Percentiles rank a stretch among this genome's conserved stretches.
These are phyloP conservation scores for Adelognathus sp. DNA, from an alignment of 2,888 invertebrate genomes.

Conservation along the genomic window DNA sequence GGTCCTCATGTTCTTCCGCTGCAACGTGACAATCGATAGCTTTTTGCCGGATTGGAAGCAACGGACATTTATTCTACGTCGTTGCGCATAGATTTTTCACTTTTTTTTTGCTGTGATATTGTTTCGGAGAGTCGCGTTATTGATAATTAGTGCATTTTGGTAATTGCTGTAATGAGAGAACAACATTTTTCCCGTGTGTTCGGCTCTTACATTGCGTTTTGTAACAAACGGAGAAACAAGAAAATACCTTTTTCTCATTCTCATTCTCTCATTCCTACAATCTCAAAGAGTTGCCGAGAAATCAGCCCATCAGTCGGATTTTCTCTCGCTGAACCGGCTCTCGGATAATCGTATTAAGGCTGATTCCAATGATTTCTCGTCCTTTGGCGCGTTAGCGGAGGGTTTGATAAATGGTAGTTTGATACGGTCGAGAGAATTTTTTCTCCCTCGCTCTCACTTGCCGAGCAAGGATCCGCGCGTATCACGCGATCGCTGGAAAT, in stretches of 20 bases:
- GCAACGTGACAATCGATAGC: constrained; percentile 1
- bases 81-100: background rate
- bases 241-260: background rate
- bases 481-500: constrained; percentile 29
- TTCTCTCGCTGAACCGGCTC: constrained; percentile 14
- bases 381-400: background rate
- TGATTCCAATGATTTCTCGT: constrained; percentile 37
- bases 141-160: background rate
- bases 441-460: no score
- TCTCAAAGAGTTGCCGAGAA: constrained; percentile 32
- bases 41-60: constrained; percentile 19
- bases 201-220: background rate
- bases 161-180: background rate
- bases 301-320: constrained; percentile 30
- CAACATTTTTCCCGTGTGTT: background rate
- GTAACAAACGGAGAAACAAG: background rate
- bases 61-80: background rate
- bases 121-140: background rate
- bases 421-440: constrained; percentile 9
- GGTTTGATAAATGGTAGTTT: background rate
- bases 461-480: background rate
- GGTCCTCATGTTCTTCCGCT: background rate
- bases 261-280: background rate
- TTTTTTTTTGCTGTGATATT: background rate
- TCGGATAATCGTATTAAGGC: constrained; percentile 41